Evolutionary conservation across 2,888 invertebrate genomes (phyloP).

Genomic region (Tillus elongatus): DNA sequence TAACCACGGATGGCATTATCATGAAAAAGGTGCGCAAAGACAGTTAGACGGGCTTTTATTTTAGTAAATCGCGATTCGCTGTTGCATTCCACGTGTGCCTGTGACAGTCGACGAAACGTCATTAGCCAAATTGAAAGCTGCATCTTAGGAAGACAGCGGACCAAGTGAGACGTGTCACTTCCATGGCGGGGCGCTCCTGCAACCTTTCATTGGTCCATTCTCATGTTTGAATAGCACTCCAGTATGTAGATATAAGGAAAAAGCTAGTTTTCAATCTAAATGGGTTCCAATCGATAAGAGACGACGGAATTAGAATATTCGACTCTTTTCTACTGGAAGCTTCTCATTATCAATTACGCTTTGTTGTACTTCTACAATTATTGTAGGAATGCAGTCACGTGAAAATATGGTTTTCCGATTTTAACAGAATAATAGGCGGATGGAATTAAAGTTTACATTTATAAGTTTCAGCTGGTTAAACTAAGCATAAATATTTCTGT

Average conservation of each 20-base stretch:
- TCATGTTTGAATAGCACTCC: constrained; percentile 42
- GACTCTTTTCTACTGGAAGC: constrained; percentile 24
- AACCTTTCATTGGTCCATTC: constrained; percentile 27
- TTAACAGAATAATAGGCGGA: no score
- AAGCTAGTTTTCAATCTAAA: constrained; percentile 39
- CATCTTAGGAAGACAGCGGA: constrained; percentile 39
- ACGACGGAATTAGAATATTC: constrained; percentile 35
- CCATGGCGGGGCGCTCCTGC: constrained; percentile 22
- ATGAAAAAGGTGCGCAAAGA: no score
- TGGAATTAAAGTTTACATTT: no score
- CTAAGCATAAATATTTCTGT: no score
- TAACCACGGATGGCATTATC: no score
- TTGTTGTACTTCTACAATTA: no score
- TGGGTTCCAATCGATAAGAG: constrained; percentile 39
- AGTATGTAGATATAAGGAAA: constrained; percentile 41
- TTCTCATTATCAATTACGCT: constrained; percentile 29
- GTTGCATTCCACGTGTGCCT: constrained; percentile 40
- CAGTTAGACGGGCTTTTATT: constrained; percentile 28
- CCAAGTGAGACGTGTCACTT: constrained; percentile 22
- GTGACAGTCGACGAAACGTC: constrained; percentile 44
- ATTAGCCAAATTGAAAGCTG: constrained; percentile 45
- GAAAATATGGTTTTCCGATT: no score
- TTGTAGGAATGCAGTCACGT: no score
- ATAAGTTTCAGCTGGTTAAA: no score
- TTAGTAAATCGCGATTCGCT: constrained; percentile 36